These are phyloP conservation scores for Vandiemenella viatica DNA, from an alignment of 2,888 invertebrate genomes.

Conservation along the genomic window DNA sequence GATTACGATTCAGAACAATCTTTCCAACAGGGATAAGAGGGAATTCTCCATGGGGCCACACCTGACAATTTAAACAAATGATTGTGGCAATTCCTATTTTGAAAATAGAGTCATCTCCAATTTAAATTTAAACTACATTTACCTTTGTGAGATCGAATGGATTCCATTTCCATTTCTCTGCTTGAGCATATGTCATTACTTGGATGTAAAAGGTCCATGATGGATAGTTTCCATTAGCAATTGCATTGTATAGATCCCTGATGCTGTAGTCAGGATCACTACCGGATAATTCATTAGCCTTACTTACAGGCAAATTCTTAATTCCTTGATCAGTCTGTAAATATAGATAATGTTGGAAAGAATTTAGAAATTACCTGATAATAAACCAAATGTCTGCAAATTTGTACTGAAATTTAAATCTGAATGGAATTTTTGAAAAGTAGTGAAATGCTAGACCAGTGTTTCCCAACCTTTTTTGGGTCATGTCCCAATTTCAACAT, in stretches of 20 bases:
- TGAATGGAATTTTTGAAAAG: too few relatives aligned
- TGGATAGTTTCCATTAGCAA: conserved; percentile 37
- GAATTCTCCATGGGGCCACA: conserved; percentile 78
- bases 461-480: too few relatives aligned
- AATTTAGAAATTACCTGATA: too few relatives aligned
- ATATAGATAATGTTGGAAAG: too few relatives aligned
- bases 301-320: conserved; percentile 54
- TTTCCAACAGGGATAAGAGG: conserved; percentile 81
- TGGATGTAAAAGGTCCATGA: conserved; percentile 73
- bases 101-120: not conserved
- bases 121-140: conserved; percentile 7
- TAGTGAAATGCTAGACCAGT: too few relatives aligned
- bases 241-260: conserved; percentile 80
- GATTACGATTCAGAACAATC: conserved; percentile 73
- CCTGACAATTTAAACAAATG: too few relatives aligned
- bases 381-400: too few relatives aligned
- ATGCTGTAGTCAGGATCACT: conserved; percentile 79
- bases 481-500: too few relatives aligned
- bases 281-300: conserved; percentile 52
- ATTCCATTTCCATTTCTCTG: conserved; percentile 63
- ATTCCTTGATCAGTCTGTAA: conserved; percentile 73
- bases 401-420: too few relatives aligned
- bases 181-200: conserved; percentile 80
- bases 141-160: conserved; percentile 88
- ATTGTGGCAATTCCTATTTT: too few relatives aligned